Conservation (phyloP, 2,888 invertebrate genomes). For the Teleiodes luculella region DNA sequence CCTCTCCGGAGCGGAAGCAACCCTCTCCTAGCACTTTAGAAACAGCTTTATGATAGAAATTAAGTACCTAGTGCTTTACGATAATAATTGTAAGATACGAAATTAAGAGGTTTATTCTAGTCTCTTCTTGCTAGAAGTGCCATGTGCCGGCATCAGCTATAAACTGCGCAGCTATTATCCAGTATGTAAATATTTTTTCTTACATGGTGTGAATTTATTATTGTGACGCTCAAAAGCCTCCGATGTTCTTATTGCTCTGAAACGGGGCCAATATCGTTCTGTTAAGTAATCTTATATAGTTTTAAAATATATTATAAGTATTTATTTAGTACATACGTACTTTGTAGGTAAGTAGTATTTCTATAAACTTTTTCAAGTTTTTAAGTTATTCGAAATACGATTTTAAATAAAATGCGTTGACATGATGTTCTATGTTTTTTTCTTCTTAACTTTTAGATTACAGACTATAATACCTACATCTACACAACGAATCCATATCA, state of each 20-base stretch:
- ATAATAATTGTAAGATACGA: conserved; percentile 42
- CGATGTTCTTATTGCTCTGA: conserved; percentile 46
- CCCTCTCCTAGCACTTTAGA: conserved; percentile 78
- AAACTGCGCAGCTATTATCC: no score
- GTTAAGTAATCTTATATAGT: not conserved
- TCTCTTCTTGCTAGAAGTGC: conserved; percentile 68
- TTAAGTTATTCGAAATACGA: conserved; percentile 73
- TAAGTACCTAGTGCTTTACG: conserved; percentile 52
- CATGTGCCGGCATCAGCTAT: conserved; percentile 52
- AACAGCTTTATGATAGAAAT: conserved; percentile 79
- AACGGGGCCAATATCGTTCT: conserved; percentile 60
- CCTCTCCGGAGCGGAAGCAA: conserved; percentile 59
- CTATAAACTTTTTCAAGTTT: conserved; percentile 67
- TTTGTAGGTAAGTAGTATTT: conserved; percentile 61
- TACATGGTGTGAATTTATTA: conserved; percentile 46
- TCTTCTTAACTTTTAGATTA: not conserved
- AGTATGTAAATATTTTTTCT: no score
- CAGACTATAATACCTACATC: no score
- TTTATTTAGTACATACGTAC: conserved; percentile 68
- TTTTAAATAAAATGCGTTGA: conserved; percentile 71
- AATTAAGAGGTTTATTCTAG: conserved; percentile 75
- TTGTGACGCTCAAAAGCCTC: conserved; percentile 50
- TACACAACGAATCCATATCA: no score
- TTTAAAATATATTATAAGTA: conserved; percentile 61
- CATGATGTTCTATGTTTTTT: conserved; percentile 27